Base-by-base conservation (phyloP, 1,140 invertebrate species). In the Rhagoletis pomonella region DNA sequence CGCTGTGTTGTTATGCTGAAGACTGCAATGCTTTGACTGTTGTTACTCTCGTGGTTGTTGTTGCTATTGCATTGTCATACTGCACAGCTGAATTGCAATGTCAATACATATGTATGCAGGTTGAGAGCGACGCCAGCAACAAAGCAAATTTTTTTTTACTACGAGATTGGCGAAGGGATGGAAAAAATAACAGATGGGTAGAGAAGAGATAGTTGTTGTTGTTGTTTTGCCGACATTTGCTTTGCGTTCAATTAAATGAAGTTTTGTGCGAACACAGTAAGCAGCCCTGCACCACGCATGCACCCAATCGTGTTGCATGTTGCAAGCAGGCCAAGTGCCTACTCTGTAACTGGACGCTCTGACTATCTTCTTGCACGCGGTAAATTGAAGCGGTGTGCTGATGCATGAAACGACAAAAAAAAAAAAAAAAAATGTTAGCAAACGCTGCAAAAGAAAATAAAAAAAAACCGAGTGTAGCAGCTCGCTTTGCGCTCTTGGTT, bases 231-330 rank as follows among this genome's bases (percentile, higher is more conserved):
- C 17, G n/a, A 81, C 44, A 29, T 81, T 81, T 81, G 73, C 19
- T 81, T 29, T 55, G 73, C 73, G 47, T 81, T 81, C 73, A 81
- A 81, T 81, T 81, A 81, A 55, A 55, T 29, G 73, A 19, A 81
- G 6, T 50, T 81, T 81, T 50, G n/a, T 81, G 73, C 42, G 44
- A 47, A n/a, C 44, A 14, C 69, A 29, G 44, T 17, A 29, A 47
- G 69, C 14, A 42, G 69, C 69, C 44, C 44, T 73, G 69, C 44
- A 73, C 17, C 14, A 42, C 42, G 42, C 44, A 73, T 73, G 69
- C 44, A 73, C 17, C 69, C 69, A 73, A 73, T 73, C 39, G 14
- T 44, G 17, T n/a, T 50, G 69, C 39, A 73, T 73, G 69, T 5
- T 73, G 69, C 44, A 50, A 73, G 44, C 69, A 5, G 10, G 17